Conservation (phyloP, 2,113 vertebrate species). For the mouse (Mus musculus) region DNA sequence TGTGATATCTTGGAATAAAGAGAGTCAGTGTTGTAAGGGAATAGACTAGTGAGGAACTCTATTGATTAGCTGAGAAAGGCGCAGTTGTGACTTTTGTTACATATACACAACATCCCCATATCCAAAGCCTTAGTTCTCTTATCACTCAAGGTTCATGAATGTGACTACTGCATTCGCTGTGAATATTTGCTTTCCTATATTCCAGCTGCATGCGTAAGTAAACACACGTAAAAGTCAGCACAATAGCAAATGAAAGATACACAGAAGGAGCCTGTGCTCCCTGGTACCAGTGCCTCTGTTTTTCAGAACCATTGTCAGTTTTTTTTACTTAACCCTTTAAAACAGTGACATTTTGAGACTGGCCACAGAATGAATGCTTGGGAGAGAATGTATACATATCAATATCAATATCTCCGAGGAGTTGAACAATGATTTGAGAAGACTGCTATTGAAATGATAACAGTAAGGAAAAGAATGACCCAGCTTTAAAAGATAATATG, state of each 20-base stretch:
- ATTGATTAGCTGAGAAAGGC: not conserved
- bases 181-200: constrained; percentile 15
- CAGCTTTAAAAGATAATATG: not conserved
- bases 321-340: constrained; percentile 46
- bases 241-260: not conserved
- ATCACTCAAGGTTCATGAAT: not conserved
- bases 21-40: no score
- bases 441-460: not conserved
- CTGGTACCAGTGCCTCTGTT: not conserved
- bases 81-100: not conserved
- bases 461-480: not conserved
- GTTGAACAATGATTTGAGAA: constrained; percentile 16
- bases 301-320: not conserved
- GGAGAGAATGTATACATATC: not conserved
- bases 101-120: not conserved
- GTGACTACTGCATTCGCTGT: not conserved
- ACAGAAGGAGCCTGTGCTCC: not conserved
- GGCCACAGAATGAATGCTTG: not conserved
- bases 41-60: not conserved
- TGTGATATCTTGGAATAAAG: not conserved
- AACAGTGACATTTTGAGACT: constrained; percentile 31
- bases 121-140: not conserved
- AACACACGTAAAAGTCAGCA: not conserved
- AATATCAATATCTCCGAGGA: not conserved
- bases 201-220: not conserved